Evolutionary conservation across 2,113 vertebrate genomes (phyloP).

Genomic region (Thymallus thymallus): DNA sequence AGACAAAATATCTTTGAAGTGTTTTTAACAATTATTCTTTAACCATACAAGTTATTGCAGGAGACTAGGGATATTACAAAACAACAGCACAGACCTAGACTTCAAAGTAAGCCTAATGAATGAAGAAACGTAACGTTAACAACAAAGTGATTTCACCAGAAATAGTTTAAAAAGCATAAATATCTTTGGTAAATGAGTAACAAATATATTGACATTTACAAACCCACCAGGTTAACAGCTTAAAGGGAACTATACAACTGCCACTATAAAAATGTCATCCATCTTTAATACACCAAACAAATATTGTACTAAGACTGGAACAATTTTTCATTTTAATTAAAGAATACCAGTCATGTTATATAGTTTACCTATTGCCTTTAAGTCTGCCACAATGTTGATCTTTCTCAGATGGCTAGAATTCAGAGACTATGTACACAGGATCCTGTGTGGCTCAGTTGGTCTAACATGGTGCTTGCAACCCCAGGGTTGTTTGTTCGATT

Average conservation of each 20-base stretch:
- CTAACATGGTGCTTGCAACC: too few relatives aligned
- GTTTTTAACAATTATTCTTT: too few relatives aligned
- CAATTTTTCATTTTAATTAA: neutral
- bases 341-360: neutral
- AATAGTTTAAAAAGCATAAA: neutral
- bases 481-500: too few relatives aligned
- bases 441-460: too few relatives aligned
- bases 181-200: neutral
- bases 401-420: too few relatives aligned
- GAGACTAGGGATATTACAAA: too few relatives aligned
- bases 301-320: neutral
- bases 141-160: too few relatives aligned
- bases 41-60: too few relatives aligned
- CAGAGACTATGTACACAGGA: too few relatives aligned
- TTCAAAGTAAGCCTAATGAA: neutral
- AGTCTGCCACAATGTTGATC: neutral
- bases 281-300: neutral
- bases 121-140: neutral
- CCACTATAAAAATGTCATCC: neutral
- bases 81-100: neutral
- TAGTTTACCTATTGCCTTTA: neutral
- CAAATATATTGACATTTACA: slow-evolving; percentile 1
- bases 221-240: neutral
- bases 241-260: neutral
- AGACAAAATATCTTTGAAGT: too few relatives aligned